phyloP scores from a whole-genome alignment of 2,888 invertebrate genomes.

The Acrobasis repandana region DNA sequence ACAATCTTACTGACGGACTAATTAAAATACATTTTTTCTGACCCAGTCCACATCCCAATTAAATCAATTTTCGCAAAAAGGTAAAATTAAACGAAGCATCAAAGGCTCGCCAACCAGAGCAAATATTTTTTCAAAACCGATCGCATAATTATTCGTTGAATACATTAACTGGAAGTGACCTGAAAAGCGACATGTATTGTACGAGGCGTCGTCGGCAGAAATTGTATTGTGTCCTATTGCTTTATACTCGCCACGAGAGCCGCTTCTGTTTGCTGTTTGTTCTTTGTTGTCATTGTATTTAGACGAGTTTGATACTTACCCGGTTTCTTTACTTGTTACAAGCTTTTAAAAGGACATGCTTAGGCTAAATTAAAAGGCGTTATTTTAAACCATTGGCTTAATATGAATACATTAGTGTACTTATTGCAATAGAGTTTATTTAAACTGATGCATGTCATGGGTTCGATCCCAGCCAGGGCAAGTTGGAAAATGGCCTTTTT shows the following conservation, averaged over 20 bases:
- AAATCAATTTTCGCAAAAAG: slow-evolving; percentile 20
- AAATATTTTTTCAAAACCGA: slow-evolving; percentile 49
- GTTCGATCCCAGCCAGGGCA: too few relatives aligned
- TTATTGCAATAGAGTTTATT: too few relatives aligned
- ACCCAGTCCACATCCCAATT: too few relatives aligned
- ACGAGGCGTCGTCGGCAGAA: slow-evolving; percentile 68
- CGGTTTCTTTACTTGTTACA: slow-evolving; percentile 26
- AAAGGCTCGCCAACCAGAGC: slow-evolving; percentile 37
- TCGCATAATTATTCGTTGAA: slow-evolving; percentile 67
- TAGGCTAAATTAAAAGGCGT: not conserved
- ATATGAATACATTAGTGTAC: too few relatives aligned
- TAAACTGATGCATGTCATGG: too few relatives aligned
- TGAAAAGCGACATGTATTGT: slow-evolving; percentile 71
- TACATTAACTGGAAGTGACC: slow-evolving; percentile 72
- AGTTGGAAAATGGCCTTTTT: too few relatives aligned
- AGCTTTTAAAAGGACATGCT: slow-evolving; percentile 24
- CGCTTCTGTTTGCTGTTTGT: slow-evolving; percentile 57
- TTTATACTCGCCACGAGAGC: slow-evolving; percentile 61
- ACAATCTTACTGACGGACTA: too few relatives aligned
- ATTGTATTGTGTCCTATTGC: slow-evolving; percentile 65
- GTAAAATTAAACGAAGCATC: slow-evolving; percentile 30
- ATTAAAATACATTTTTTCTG: too few relatives aligned
- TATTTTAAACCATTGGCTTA: not conserved
- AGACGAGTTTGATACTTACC: slow-evolving; percentile 29
- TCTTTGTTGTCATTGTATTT: slow-evolving; percentile 66